phyloP scores from a whole-genome alignment of 2,113 vertebrate species.

The Capricornis sumatraensis region DNA sequence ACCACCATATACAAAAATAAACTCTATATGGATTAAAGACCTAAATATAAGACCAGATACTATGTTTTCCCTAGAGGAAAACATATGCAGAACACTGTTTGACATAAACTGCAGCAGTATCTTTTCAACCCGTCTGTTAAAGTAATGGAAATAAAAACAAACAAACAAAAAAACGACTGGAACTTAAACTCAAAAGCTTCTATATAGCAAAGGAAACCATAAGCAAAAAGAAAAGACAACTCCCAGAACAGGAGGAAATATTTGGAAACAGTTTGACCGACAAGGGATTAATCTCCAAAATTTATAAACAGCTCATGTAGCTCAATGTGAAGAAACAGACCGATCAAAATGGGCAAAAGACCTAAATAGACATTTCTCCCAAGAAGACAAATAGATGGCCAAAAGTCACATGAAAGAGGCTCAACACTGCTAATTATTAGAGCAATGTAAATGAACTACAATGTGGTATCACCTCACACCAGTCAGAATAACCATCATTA shows the following conservation, averaged over 20 bases:
- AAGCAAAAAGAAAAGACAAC: not conserved
- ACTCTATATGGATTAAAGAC: not conserved
- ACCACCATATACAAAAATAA: not conserved
- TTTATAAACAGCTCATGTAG: not conserved
- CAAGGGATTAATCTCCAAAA: not conserved
- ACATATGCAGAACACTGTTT: not conserved
- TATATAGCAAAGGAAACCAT: not conserved
- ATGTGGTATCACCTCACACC: not conserved
- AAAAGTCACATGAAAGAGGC: not conserved
- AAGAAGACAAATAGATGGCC: not conserved
- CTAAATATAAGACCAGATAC: not conserved
- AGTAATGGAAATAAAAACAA: not conserved
- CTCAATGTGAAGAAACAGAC: not conserved
- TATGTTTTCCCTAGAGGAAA: not conserved
- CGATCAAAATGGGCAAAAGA: not conserved
- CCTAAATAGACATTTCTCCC: not conserved
- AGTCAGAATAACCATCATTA: not conserved
- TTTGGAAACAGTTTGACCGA: not conserved
- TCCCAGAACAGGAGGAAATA: not conserved
- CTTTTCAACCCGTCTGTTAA: not conserved
- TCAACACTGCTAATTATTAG: not conserved
- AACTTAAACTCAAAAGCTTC: not conserved
- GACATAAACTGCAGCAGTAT: not conserved
- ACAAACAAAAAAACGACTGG: not conserved
- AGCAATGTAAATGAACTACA: not conserved